phyloP scores from a whole-genome alignment of 1,140 invertebrate species.

The Ips nitidus region DNA sequence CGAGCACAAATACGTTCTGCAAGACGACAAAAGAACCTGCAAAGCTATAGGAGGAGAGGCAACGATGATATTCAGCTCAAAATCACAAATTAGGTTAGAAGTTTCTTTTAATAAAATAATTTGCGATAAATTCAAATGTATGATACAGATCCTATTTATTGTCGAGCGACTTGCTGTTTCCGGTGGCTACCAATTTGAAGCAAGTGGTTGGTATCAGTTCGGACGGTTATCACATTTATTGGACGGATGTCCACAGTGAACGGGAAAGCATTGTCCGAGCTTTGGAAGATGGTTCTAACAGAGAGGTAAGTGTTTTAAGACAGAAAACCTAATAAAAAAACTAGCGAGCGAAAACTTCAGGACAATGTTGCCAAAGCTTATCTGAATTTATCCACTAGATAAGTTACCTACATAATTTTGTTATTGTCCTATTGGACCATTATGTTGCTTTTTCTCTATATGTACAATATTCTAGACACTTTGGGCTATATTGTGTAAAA shows the following conservation, averaged over 20 bases:
- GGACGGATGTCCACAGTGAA: slow-evolving; percentile 68
- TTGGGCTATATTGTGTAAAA: too few relatives aligned
- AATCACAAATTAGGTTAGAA: slow-evolving; percentile 51
- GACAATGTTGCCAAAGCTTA: background rate
- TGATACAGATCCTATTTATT: slow-evolving; percentile 51
- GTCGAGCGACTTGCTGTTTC: slow-evolving; percentile 52
- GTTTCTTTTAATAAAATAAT: background rate
- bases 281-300: slow-evolving; percentile 57
- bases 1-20: slow-evolving; percentile 69
- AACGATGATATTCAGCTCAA: slow-evolving; percentile 65
- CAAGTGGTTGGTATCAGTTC: slow-evolving; percentile 69
- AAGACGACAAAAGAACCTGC: slow-evolving; percentile 69
- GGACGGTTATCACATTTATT: slow-evolving; percentile 70
- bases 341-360: too few relatives aligned
- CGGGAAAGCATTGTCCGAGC: slow-evolving; percentile 67
- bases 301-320: slow-evolving; percentile 54
- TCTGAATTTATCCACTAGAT: background rate
- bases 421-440: too few relatives aligned
- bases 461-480: too few relatives aligned
- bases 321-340: background rate
- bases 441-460: too few relatives aligned
- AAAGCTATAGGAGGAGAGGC: slow-evolving; percentile 65
- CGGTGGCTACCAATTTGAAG: slow-evolving; percentile 55
- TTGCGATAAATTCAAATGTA: background rate
- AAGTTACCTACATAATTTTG: too few relatives aligned